Evolutionary conservation across 1,140 invertebrate genomes (phyloP).

Genomic region (Periplaneta americana): DNA sequence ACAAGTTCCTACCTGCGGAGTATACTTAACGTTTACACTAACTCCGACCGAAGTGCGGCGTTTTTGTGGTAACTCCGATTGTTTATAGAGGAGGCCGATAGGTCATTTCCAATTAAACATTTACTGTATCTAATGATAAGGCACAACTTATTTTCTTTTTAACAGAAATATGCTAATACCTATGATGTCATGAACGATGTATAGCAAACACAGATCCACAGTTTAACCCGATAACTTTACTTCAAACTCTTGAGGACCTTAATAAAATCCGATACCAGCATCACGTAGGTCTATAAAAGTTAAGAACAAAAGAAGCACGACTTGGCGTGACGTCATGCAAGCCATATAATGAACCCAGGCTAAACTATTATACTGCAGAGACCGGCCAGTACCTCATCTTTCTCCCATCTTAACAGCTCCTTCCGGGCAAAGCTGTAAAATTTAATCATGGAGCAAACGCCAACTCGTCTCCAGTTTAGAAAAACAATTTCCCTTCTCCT

Average conservation of each 20-base stretch:
- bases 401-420: neutral
- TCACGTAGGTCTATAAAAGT: slow-evolving; percentile 1
- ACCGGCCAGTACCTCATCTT: neutral
- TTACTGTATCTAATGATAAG: neutral
- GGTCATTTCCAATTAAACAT: slow-evolving; percentile 6
- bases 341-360: neutral
- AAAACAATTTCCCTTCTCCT: neutral
- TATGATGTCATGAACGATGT: neutral
- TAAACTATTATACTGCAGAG: neutral
- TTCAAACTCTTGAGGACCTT: neutral
- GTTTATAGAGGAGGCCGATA: neutral
- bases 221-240: neutral
- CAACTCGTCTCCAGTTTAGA: neutral
- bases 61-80: neutral
- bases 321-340: slow-evolving; percentile 5
- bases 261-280: neutral
- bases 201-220: neutral
- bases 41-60: neutral
- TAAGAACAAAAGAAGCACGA: slow-evolving; percentile 8
- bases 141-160: neutral
- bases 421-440: slow-evolving; percentile 1
- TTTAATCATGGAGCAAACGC: neutral
- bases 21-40: neutral
- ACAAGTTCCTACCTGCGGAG: neutral
- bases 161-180: neutral